Evolutionary conservation across 1,140 invertebrate genomes (phyloP).

Genomic region (Holotrichia oblita): DNA sequence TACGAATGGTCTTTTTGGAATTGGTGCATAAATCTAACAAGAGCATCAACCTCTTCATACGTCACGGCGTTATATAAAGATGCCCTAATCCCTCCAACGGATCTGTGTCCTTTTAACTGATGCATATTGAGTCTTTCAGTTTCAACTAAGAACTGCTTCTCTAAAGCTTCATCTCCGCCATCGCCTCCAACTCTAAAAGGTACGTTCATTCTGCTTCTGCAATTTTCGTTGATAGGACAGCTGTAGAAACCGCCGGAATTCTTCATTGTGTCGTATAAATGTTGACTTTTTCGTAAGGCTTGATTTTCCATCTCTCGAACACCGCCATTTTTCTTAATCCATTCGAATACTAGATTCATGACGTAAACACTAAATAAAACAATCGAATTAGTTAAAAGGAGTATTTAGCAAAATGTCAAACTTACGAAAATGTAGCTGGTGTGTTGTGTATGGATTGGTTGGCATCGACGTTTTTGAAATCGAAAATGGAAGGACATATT

Average conservation of each 20-base stretch:
- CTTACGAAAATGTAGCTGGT: constrained; percentile 93
- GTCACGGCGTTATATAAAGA: constrained; percentile 95
- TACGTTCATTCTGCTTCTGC: constrained; percentile 89
- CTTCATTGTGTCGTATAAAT: constrained; percentile 88
- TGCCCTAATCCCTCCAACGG: constrained; percentile 93
- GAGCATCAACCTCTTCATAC: constrained; percentile 76
- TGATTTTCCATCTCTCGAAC: constrained; percentile 80
- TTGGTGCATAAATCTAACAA: constrained; percentile 86
- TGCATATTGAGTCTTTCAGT: constrained; percentile 82
- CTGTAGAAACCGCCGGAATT: constrained; percentile 89
- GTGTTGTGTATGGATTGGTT: constrained; percentile 96
- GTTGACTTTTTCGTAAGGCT: constrained; percentile 76
- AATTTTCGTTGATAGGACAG: constrained; percentile 74
- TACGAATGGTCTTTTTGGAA: constrained; percentile 66
- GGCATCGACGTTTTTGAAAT: constrained; percentile 84
- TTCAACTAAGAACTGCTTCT: constrained; percentile 86
- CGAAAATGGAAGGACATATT: constrained; percentile 85
- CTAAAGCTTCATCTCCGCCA: constrained; percentile 79
- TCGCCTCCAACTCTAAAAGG: constrained; percentile 84
- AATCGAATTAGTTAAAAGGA: constrained; percentile 40
- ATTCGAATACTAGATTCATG: constrained; percentile 88
- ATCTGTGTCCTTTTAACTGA: constrained; percentile 94
- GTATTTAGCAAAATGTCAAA: constrained; percentile 47
- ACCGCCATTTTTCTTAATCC: constrained; percentile 91
- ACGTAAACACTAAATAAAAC: constrained; percentile 85